Conservation (phyloP, 2,797 vertebrate species). For the Leuciscus waleckii region DNA sequence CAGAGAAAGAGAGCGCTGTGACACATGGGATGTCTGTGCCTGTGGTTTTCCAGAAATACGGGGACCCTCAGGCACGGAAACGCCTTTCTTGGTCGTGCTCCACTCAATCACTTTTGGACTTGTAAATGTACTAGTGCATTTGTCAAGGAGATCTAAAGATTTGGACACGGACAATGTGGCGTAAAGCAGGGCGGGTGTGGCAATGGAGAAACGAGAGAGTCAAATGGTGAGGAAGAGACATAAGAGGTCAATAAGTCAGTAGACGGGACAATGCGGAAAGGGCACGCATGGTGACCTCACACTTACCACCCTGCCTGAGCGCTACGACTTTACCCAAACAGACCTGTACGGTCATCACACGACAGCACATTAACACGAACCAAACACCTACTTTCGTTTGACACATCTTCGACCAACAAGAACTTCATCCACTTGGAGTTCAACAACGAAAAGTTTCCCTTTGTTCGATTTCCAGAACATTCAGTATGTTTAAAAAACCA, state of each 20-base stretch:
- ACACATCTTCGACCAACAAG: background rate
- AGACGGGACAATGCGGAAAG: conserved; percentile 22
- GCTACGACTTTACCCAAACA: background rate
- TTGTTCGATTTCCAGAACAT: conserved; percentile 26
- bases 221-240: conserved; percentile 19
- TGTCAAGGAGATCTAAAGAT: conserved; percentile 44
- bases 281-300: background rate
- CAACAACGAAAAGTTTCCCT: background rate
- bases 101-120: conserved; percentile 24
- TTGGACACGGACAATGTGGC: conserved; percentile 20
- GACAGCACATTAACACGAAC: conserved; percentile 8
- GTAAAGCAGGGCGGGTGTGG: conserved; percentile 25
- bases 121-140: conserved; percentile 45
- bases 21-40: conserved; percentile 16
- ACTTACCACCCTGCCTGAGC: conserved; percentile 22
- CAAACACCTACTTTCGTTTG: conserved; percentile 30
- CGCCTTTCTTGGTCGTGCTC: conserved; percentile 35
- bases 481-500: background rate
- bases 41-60: conserved; percentile 29
- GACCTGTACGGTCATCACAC: background rate
- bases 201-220: conserved; percentile 35
- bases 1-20: conserved; percentile 7
- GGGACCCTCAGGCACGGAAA: conserved; percentile 39
- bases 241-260: conserved; percentile 37
- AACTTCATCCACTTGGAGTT: background rate